Base-by-base conservation (phyloP, 1,140 invertebrate genomes). In the Brachionus paranguensis region DNA sequence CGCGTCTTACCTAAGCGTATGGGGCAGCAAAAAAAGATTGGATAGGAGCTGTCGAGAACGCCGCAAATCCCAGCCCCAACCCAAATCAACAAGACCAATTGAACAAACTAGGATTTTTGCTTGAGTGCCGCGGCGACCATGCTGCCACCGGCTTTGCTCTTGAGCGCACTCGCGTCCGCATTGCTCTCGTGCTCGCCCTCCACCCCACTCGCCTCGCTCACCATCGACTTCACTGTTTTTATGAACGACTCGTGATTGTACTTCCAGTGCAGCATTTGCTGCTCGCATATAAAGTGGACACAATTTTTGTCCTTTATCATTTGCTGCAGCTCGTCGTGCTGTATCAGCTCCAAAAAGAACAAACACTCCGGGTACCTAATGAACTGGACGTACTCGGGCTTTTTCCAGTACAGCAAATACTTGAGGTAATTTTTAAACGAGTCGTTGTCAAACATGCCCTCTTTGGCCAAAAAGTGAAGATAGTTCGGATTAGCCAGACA, bases 391-490 rank as follows among this genome's bases (percentile, higher is more conserved):
- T 84, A 84, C 17, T 84, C 72, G 14, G 72, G 50, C 24, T 55
- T 27, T 68, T 78, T 84, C 72, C 72, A 84, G 70, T 84, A 84
- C 2, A 70, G 20, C 41, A 84, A 78, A 70, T 84, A 84, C 47
- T 84, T 84, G 20, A 84, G 65, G 70, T 84, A 84, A 53, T 84
- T 84, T 65, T 65, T 65, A 68, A 84, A 84, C 11, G 50, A 33
- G n/a, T 78, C 45, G 17, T 84, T 68, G 8, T 70, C 64, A 14
- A 84, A 78, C 43, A 78, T 8, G 27, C 72, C 72, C 37, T 60
- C 20, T 33, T 79, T 70, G 7, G 84, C 84, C 24, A 84, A 53
- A 79, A 64, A 78, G n/a, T 78, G 43, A 33, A 84, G 45, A 84
- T 78, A 84, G 43, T 68, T 45, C 14, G 84, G 84, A 84, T 84